Evolutionary conservation across 92 coral and sea anemone species (phyloP).

Genomic region (Ricordea florida): DNA sequence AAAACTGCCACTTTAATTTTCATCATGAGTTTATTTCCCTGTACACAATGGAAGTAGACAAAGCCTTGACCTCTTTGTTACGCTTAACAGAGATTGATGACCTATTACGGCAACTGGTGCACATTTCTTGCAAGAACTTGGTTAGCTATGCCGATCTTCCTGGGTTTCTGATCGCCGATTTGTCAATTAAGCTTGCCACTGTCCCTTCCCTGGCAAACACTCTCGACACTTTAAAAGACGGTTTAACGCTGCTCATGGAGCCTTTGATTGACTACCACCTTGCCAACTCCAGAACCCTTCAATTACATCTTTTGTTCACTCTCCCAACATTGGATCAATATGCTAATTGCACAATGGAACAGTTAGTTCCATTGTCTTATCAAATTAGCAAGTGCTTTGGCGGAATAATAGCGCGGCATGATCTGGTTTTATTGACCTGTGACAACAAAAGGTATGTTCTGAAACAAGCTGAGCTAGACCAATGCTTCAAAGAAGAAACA

Average conservation of each 20-base stretch:
- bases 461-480: background rate
- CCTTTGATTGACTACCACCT: conserved; percentile 35
- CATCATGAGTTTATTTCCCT: conserved; percentile 27
- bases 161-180: conserved; percentile 4
- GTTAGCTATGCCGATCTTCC: conserved; percentile 28
- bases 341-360: conserved; percentile 14
- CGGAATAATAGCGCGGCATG: conserved; percentile 17
- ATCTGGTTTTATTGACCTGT: conserved; percentile 30
- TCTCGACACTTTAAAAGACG: conserved; percentile 4
- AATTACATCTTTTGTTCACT: background rate
- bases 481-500: conserved; percentile 10
- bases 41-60: conserved; percentile 19
- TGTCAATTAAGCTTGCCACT: background rate
- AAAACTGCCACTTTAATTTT: background rate
- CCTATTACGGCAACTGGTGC: conserved; percentile 9
- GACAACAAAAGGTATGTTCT: background rate
- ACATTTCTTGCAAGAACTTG: background rate
- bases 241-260: conserved; percentile 14
- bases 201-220: conserved; percentile 2
- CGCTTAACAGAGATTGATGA: conserved; percentile 35
- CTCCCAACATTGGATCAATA: conserved; percentile 8
- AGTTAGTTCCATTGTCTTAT: conserved; percentile 18
- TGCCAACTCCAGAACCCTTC: background rate
- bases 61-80: conserved; percentile 18
- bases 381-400: conserved; percentile 35